Evolutionary conservation across 2,797 vertebrate species (phyloP), one percentile per base, ranked within the genome.

Genomic region (Thunnus albacares): DNA sequence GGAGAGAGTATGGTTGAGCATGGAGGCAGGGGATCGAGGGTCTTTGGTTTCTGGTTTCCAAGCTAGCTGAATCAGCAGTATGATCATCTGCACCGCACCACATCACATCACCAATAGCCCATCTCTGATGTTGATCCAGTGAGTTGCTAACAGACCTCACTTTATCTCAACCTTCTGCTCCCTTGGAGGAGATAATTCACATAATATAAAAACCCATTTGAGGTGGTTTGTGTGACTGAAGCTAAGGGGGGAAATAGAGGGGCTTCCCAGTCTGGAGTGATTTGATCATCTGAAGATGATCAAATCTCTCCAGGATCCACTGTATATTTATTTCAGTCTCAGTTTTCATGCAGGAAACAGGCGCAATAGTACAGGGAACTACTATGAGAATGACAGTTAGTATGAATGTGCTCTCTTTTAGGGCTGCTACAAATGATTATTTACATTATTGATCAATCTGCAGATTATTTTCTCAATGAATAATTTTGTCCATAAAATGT

Each of bases 41-140:
- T 86, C 87, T 88, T 64, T 88, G 90, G 92, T 92, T 90, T 94
- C 77, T 87, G 87, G 89, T 93, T 91, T 91, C 79, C 59, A 81
- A 86, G 85, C 38, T 17, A 43, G 90, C 89, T 93, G 90, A 93
- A 62, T 93, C 91, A 92, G 90, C 90, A 82, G 68, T 55, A n/a
- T 1, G 71, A 89, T 92, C 83, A 85, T 92, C 87, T 82, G 84
- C 74, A 59, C 65, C 35, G 89, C 76, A 61, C 65, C 35, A 90
- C 85, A 92, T 87, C 92, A 91, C 88, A 93, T 88, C 81, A 66
- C 67, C 76, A 79, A 77, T 51, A 52, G 68, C 60, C 74, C 75
- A 1, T 69, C 86, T 90, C 79, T 89, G 89, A 93, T 89, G 89
- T 85, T 33, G 87, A 87, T 88, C 90, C 90, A 92, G 77, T 63